phyloP scores from a whole-genome alignment of 2,797 vertebrate species.

The Merluccius polli region DNA sequence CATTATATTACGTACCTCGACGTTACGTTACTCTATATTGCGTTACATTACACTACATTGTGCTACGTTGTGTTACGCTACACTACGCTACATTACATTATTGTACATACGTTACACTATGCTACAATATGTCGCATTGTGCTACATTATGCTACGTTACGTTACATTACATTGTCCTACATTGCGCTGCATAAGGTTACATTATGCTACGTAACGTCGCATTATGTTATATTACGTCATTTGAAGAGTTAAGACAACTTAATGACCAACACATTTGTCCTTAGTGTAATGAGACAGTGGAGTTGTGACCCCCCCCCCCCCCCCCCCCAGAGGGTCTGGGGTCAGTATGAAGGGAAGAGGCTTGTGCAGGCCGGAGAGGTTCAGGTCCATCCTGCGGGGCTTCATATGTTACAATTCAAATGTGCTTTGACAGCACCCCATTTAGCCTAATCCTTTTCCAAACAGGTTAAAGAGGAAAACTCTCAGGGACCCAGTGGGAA shows the following conservation, averaged over 20 bases:
- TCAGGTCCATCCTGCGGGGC: too few species aligned
- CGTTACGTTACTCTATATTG: background rate
- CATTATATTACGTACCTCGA: background rate
- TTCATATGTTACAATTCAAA: background rate
- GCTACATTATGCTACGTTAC: background rate
- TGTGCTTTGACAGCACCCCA: background rate
- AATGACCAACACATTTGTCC: background rate
- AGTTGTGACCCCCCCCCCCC: background rate
- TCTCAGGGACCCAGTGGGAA: background rate
- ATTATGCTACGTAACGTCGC: background rate
- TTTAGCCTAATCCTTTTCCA: background rate
- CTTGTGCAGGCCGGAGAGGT: background rate
- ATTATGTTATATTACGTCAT: background rate
- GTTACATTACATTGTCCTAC: too few species aligned
- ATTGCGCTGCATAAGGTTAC: background rate
- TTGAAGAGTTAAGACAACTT: background rate
- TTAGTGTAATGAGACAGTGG: background rate
- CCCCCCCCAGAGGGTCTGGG: background rate
- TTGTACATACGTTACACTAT: background rate
- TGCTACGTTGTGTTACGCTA: background rate
- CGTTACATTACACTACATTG: background rate
- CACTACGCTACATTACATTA: background rate
- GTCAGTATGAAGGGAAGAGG: background rate
- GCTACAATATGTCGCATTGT: background rate
- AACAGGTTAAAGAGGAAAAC: background rate